phyloP scores from a whole-genome alignment of 1,140 invertebrate species.

The Temnothorax curvispinosus region DNA sequence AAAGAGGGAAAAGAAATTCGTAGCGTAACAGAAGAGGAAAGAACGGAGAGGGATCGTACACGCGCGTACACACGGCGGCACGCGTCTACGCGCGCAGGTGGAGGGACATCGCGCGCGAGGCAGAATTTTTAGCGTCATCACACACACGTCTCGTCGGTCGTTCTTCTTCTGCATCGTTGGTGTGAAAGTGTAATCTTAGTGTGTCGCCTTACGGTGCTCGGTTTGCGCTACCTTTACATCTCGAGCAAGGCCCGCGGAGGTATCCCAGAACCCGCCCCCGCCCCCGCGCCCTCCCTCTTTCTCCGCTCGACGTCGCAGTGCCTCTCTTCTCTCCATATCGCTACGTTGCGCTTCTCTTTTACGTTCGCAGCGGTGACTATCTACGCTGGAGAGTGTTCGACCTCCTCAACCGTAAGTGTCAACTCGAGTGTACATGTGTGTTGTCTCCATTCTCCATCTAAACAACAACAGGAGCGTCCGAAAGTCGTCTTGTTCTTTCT shows the following conservation, averaged over 20 bases:
- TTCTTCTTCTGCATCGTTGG: conserved; percentile 43
- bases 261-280: conserved; percentile 75
- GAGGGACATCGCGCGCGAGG: conserved; percentile 37
- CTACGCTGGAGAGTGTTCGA: conserved; percentile 66
- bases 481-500: background rate
- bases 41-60: conserved; percentile 5
- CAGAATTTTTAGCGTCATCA: background rate
- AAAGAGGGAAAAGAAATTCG: background rate
- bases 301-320: conserved; percentile 72
- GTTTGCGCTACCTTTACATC: conserved; percentile 63
- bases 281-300: conserved; percentile 1
- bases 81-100: background rate
- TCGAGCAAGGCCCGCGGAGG: conserved; percentile 75
- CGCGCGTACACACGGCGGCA: conserved; percentile 12
- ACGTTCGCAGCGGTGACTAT: conserved; percentile 68
- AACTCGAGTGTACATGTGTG: background rate
- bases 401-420: conserved; percentile 71
- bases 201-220: conserved; percentile 63
- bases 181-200: conserved; percentile 64
- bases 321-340: conserved; percentile 79
- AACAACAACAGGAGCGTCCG: background rate
- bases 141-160: conserved; percentile 35
- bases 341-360: conserved; percentile 71
- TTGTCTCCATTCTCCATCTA: background rate
- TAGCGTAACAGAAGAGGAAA: background rate